Conservation (phyloP, 2,797 vertebrate species). For the Notolepis coatsorum region DNA sequence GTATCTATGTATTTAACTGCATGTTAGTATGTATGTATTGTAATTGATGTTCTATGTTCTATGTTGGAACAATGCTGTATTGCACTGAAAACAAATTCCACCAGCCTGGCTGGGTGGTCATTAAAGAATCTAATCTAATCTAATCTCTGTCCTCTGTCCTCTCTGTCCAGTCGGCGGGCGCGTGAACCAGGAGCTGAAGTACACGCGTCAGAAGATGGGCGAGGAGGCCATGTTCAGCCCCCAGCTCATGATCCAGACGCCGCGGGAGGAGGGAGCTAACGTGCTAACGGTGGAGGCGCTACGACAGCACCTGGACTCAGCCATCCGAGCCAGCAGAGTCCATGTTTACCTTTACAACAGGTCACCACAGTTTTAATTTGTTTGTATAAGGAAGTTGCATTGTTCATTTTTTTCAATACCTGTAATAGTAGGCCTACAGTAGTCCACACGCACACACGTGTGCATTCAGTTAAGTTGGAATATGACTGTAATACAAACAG, state of each 20-base stretch:
- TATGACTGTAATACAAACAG: too few species aligned
- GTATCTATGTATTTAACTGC: neutral
- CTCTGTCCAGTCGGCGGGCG: constrained; percentile 91
- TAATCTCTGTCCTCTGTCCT: neutral
- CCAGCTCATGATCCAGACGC: constrained; percentile 99
- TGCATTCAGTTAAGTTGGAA: too few species aligned
- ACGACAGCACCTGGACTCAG: constrained; percentile 94
- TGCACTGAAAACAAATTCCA: too few species aligned
- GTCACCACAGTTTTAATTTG: constrained; percentile 78
- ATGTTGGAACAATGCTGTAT: too few species aligned
- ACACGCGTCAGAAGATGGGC: constrained; percentile 97
- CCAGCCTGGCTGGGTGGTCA: too few species aligned
- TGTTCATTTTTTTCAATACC: too few species aligned
- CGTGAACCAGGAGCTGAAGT: constrained; percentile 96
- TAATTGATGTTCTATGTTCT: too few species aligned
- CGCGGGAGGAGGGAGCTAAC: constrained; percentile 92
- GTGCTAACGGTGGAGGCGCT: constrained; percentile 94
- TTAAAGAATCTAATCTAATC: too few species aligned
- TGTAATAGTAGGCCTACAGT: too few species aligned
- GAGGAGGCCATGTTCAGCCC: constrained; percentile 99
- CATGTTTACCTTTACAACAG: constrained; percentile 97
- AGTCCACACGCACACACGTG: too few species aligned
- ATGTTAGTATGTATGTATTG: neutral
- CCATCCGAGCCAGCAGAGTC: constrained; percentile 93
- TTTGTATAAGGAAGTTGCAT: too few species aligned